phyloP scores from a whole-genome alignment of 2,888 invertebrate species.

The Drosophila phalerata region DNA sequence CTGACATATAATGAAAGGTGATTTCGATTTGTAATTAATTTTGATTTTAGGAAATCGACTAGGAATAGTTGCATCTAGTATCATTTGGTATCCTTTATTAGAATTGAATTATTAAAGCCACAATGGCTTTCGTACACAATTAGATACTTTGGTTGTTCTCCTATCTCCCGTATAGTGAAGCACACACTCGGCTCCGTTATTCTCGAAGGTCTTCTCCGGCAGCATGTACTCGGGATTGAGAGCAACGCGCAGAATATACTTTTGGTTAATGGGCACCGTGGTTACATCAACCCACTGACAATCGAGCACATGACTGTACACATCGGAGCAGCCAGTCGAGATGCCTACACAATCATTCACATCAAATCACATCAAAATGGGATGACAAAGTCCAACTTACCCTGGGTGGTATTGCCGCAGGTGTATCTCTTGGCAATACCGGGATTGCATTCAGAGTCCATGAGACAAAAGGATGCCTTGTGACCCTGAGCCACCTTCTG shows the following conservation, averaged over 20 bases:
- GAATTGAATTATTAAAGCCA: slow-evolving; percentile 31
- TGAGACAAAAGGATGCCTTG: slow-evolving; percentile 82
- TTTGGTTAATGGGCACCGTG: slow-evolving; percentile 66
- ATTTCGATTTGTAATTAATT: too few species aligned
- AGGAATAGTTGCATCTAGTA: not conserved
- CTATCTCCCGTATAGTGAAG: slow-evolving; percentile 74
- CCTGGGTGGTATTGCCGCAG: slow-evolving; percentile 80
- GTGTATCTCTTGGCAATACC: slow-evolving; percentile 66
- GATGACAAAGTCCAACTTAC: slow-evolving; percentile 41
- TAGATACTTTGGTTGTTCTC: slow-evolving; percentile 66
- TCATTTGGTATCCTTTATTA: not conserved
- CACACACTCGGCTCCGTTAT: slow-evolving; percentile 80
- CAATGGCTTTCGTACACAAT: slow-evolving; percentile 64
- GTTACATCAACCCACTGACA: slow-evolving; percentile 84
- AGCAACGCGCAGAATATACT: slow-evolving; percentile 77
- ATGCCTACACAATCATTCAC: slow-evolving; percentile 62
- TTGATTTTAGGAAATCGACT: not conserved
- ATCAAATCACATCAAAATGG: not conserved
- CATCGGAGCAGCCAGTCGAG: slow-evolving; percentile 77
- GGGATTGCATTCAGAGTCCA: slow-evolving; percentile 71
- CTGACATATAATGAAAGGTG: too few species aligned
- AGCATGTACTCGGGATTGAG: slow-evolving; percentile 80
- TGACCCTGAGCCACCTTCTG: slow-evolving; percentile 80
- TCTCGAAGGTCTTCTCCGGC: slow-evolving; percentile 79
- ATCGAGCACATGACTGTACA: slow-evolving; percentile 72